Evolutionary conservation across 1,140 invertebrate genomes (phyloP), one percentile per base, ranked within the genome.

Genomic region (Plectrocnemia conspersa): DNA sequence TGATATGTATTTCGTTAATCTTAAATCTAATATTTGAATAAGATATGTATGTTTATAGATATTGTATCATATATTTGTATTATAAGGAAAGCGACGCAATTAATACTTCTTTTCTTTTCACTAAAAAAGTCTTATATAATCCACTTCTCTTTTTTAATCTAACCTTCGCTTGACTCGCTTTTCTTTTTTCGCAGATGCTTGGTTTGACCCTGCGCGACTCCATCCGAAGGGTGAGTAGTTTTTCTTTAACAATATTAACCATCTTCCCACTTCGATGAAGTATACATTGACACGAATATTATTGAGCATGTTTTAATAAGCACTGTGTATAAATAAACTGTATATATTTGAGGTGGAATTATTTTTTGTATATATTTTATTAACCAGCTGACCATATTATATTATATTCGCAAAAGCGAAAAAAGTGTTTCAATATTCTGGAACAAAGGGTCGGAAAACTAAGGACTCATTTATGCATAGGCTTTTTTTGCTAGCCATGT

Each of bases 201-300:
- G 88, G 88, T 90, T 91, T 79, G 88, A 89, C 70, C 87, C 88
- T 65, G 85, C 87, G 74, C 83, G 85, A 76, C 83, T 92, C 71
- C 85, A 90, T 77, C 88, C 88, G 63, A 81, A 82, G 85, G 88
- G 89, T 91, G 84, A 86, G 85, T 78, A 65, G 54, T 21, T 48
- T n/a, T n/a, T n/a, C n/a, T n/a, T n/a, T n/a, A n/a, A n/a, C n/a
- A n/a, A n/a, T n/a, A n/a, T n/a, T n/a, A n/a, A n/a, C n/a, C n/a
- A n/a, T n/a, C n/a, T n/a, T n/a, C n/a, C n/a, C n/a, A n/a, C n/a
- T n/a, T n/a, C n/a, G n/a, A n/a, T n/a, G n/a, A n/a, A n/a, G n/a
- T n/a, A n/a, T n/a, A n/a, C n/a, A n/a, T n/a, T n/a, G n/a, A n/a
- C n/a, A n/a, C n/a, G n/a, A n/a, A n/a, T n/a, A n/a, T n/a, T n/a